Conservation (phyloP, 2,797 vertebrate species). For the Oreochromis grahami region DNA sequence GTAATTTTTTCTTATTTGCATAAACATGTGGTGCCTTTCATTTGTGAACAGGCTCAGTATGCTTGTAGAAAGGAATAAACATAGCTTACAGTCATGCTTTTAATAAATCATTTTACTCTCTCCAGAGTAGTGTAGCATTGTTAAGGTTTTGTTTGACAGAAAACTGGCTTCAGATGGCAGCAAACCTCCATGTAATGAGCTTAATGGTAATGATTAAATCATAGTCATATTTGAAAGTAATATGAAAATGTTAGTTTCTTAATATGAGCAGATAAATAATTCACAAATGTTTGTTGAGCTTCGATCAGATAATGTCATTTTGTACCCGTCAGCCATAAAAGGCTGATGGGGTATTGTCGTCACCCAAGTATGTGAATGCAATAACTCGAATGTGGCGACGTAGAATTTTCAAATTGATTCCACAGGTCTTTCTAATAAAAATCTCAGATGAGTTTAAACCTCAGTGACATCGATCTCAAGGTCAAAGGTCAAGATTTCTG, state of each 20-base stretch:
- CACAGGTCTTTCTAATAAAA: not conserved
- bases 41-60: not conserved
- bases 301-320: not conserved
- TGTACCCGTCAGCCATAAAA: not conserved
- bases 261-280: not conserved
- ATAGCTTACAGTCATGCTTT: not conserved
- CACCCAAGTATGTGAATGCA: not conserved
- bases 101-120: not conserved
- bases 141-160: not conserved
- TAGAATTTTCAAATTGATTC: not conserved
- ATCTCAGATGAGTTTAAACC: not conserved
- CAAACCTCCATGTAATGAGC: not conserved
- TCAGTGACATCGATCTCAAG: not conserved
- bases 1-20: not conserved
- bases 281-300: not conserved
- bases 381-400: not conserved
- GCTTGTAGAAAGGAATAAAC: not conserved
- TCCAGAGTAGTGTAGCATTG: not conserved
- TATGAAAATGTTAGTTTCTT: not conserved
- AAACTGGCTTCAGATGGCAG: not conserved
- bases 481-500: not conserved
- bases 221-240: not conserved
- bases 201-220: not conserved
- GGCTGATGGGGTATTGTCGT: not conserved
- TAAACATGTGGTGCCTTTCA: not conserved